phyloP scores from a whole-genome alignment of 2,113 vertebrate genomes.

The Zosterops lateralis region DNA sequence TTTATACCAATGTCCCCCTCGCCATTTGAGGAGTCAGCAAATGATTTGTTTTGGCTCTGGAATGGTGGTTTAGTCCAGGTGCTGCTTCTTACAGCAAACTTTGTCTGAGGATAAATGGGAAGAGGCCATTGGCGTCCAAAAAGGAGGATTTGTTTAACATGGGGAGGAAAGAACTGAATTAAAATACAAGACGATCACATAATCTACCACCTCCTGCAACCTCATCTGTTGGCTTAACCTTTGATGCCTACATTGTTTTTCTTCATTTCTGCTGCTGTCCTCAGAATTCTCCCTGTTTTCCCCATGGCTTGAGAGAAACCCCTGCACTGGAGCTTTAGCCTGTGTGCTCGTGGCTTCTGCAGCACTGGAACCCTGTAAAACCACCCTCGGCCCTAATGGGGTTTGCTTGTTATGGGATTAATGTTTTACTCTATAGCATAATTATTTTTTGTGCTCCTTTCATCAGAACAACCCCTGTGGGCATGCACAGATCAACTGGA shows the following conservation, averaged over 20 bases:
- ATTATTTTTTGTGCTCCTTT: background rate
- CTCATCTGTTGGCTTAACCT: constrained; percentile 19
- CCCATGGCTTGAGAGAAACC: background rate
- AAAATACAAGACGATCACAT: background rate
- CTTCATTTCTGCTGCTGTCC: background rate
- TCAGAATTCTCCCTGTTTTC: background rate
- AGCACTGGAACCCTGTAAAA: background rate
- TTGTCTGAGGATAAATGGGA: background rate
- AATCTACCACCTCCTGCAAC: background rate
- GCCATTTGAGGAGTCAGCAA: background rate
- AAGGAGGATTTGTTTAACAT: constrained; percentile 2
- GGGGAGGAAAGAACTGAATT: background rate
- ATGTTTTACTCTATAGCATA: background rate
- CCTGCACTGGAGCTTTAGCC: background rate
- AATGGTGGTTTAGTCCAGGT: background rate
- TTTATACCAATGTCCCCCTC: background rate
- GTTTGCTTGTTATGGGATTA: background rate
- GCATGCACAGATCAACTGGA: background rate
- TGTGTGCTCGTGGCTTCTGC: background rate
- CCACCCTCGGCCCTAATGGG: background rate
- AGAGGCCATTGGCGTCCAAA: background rate
- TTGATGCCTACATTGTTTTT: constrained; percentile 18
- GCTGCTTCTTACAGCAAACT: background rate
- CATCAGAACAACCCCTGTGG: background rate
- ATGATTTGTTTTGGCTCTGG: background rate